Base-by-base conservation (phyloP, 2,113 vertebrate species). In the Rhea pennata region DNA sequence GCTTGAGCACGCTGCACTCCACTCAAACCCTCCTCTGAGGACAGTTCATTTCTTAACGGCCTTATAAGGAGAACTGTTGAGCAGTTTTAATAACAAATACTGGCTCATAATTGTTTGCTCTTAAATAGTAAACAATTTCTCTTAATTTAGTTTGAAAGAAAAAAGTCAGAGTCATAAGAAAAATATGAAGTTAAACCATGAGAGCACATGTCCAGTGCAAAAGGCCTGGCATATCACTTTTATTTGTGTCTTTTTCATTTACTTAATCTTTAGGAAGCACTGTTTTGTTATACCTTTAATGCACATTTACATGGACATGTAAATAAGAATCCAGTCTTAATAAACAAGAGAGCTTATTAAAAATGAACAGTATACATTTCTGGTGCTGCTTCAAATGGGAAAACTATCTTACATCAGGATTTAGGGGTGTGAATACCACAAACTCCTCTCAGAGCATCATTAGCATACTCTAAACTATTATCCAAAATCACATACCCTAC, bases 381-480 rank as follows among this genome's bases (percentile, higher is more conserved):
- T 90, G 59, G 46, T 86, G 59, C 59, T 91, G 56, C 48, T 78
- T 86, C 73, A 71, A 83, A 71, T 3, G 74, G 22, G n/a, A 77
- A 85, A 93, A 29, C 40, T 42, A 3, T 19, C 26, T 72, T 73
- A 83, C 26, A 54, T 81, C 46, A 21, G 72, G 33, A 91, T 92
- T 76, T 1, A 3, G 70, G 75, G 21, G 46, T 77, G 17, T 7
- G 46, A 81, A 51, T 27, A 51, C 56, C 3, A 3, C 76, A 83
- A 86, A 42, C 9, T 1, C 7, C 42, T 96, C 87, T 72, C 76
- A 83, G 79, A 73, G 40, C 67, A 95, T 85, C 73, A 80, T 94
- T 95, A 94, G 21, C 89, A 91, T 91, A 78, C 39, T 85, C 64
- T 54, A 85, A 97, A 90, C 84, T 64, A 12, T 83, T 95, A 82